phyloP scores from a whole-genome alignment of 53 echinoderm and acorn worm species.

The Pentamera pediparva region DNA sequence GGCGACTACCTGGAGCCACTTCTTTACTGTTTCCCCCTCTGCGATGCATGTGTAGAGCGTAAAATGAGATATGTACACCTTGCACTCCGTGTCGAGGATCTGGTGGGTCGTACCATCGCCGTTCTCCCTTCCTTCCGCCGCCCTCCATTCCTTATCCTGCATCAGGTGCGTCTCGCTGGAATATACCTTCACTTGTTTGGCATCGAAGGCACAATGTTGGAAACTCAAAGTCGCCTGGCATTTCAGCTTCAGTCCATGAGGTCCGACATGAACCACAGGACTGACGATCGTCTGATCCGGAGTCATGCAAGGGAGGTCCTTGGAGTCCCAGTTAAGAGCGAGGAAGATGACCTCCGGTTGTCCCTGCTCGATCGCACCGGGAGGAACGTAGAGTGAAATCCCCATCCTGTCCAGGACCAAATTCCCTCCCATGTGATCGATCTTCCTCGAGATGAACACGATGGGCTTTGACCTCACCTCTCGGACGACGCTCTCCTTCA shows the following conservation, averaged over 20 bases:
- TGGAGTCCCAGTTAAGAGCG: constrained; percentile 82
- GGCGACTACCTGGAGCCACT: constrained; percentile 85
- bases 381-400: constrained; percentile 84
- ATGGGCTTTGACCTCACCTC: constrained; percentile 54
- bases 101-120: constrained; percentile 42
- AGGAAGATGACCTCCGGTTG: constrained; percentile 54
- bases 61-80: constrained; percentile 73
- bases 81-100: constrained; percentile 55
- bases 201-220: constrained; percentile 74
- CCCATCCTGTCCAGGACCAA: constrained; percentile 83
- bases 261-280: constrained; percentile 94
- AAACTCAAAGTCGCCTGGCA: constrained; percentile 69
- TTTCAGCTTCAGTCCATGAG: constrained; percentile 65
- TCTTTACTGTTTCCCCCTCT: constrained; percentile 46
- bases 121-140: background rate
- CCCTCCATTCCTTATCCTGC: constrained; percentile 59
- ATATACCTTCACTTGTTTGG: constrained; percentile 44
- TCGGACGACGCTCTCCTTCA: constrained; percentile 52
- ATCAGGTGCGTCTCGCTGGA: constrained; percentile 81
- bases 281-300: constrained; percentile 60
- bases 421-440: constrained; percentile 57
- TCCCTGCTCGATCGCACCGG: constrained; percentile 62
- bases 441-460: constrained; percentile 70
- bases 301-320: constrained; percentile 66
- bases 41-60: constrained; percentile 79